Percentiles rank a stretch among this genome's conserved stretches.
These are phyloP conservation scores for Drosophila bifasciata DNA, from an alignment of 1,140 invertebrate genomes.

Conservation along the genomic window DNA sequence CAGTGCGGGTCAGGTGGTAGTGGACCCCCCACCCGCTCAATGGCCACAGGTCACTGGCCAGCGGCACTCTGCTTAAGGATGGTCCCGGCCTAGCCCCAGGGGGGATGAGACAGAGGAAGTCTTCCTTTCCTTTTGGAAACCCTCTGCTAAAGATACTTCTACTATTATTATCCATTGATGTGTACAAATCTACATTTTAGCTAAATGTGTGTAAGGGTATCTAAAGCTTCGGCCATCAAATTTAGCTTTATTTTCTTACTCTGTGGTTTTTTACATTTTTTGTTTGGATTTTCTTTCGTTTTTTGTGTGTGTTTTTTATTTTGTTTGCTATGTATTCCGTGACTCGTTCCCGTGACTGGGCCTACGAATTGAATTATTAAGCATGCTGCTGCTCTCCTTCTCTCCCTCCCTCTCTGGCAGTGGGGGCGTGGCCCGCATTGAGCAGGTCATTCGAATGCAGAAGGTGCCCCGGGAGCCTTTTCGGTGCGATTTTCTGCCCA, in stretches of 20 bases:
- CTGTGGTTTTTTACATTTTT: background rate
- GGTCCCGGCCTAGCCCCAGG: too few relatives aligned
- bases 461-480: conserved; percentile 33
- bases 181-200: too few relatives aligned
- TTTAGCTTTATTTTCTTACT: conserved; percentile 5
- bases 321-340: conserved; percentile 63
- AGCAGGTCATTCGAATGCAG: conserved; percentile 78
- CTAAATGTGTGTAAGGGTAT: too few relatives aligned
- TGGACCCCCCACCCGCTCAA: conserved; percentile 1
- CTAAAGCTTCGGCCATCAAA: too few relatives aligned
- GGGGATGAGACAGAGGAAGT: too few relatives aligned
- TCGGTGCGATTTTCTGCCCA: conserved; percentile 47
- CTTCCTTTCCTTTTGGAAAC: too few relatives aligned
- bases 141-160: too few relatives aligned
- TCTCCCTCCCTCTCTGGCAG: conserved; percentile 4
- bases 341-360: conserved; percentile 72
- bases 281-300: conserved; percentile 4
- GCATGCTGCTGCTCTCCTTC: conserved; percentile 41
- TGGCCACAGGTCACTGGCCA: too few relatives aligned
- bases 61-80: too few relatives aligned
- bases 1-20: background rate
- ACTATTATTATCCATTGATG: too few relatives aligned
- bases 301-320: background rate
- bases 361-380: conserved; percentile 82
- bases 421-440: conserved; percentile 41